Base-by-base conservation (phyloP, 2,888 invertebrate genomes). In the Sinelater perroti region DNA sequence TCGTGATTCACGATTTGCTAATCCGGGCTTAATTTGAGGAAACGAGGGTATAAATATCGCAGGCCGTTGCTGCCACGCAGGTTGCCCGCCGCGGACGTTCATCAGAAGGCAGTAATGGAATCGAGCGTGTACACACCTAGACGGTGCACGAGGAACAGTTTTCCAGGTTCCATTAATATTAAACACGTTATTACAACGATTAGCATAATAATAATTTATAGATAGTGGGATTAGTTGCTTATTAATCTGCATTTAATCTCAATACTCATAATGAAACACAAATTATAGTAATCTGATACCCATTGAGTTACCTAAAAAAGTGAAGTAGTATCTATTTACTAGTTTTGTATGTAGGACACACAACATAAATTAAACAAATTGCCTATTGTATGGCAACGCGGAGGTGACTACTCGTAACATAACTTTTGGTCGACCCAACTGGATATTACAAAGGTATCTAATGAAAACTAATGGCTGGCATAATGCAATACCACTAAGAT, bases 1-100 rank as follows among this genome's bases (percentile, higher is more conserved):
- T 49, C 58, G 58, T 58, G 58, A 58, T 53, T 58, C 54, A 58
- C 58, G 49, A 49, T 53, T 54, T 58, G 57, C 52, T 51, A 44
- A 57, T 47, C 40, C 46, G 40, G 45, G 20, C 40, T 58, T 58
- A 58, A 58, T 54, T 58, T 58, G 21, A 49, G 35, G 49, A 54
- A 58, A 53, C 24, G 36, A 54, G 54, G 53, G 53, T 45, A 54
- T 54, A 58, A 54, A 58, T 54, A 54, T 49, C 54, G 20, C 24
- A 53, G 33, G 44, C 44, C 40, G 36, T 49, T 58, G 50, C 42
- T 54, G 54, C 35, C 30, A 36, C 40, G 30, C 16, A 28, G 21
- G 28, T 40, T 30, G n/a, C 13, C 30, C 18, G 13, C 28, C 40
- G 30, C 30, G 30, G 30, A 44, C 44, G 30, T 44, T 44, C 30